Percentiles rank a stretch among this genome's conserved stretches.
Conservation (phyloP, 2,797 vertebrate genomes). For the Xerus rutilus region DNA sequence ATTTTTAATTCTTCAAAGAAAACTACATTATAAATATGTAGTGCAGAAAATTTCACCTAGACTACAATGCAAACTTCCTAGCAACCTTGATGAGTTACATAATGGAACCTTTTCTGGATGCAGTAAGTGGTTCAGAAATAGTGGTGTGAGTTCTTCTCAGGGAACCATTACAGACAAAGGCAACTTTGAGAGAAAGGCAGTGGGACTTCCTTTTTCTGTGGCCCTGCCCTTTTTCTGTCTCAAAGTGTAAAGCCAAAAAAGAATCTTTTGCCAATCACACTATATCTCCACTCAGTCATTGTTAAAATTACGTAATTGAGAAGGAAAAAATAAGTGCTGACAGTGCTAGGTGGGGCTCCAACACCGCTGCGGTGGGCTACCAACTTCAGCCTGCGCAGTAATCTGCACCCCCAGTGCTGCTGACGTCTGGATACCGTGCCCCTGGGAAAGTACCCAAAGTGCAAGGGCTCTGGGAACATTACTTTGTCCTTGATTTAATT, state of each 20-base stretch:
- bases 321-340: not conserved
- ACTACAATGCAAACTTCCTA: not conserved
- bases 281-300: not conserved
- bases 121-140: not conserved
- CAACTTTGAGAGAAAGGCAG: not conserved
- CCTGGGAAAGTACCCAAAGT: not conserved
- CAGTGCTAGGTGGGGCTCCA: not conserved
- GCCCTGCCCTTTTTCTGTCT: not conserved
- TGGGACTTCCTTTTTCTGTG: not conserved
- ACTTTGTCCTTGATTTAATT: not conserved
- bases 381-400: not conserved
- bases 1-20: conserved; percentile 30
- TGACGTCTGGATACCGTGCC: not conserved
- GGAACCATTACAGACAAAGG: not conserved
- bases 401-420: not conserved
- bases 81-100: not conserved
- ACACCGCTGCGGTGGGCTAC: not conserved
- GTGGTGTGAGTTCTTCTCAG: not conserved
- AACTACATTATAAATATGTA: not conserved
- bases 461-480: not conserved
- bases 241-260: not conserved
- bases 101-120: not conserved
- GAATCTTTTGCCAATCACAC: not conserved
- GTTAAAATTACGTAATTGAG: not conserved
- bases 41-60: not conserved